Base-by-base conservation (phyloP, 2,888 invertebrate genomes). In the Himalopsyche japonica region DNA sequence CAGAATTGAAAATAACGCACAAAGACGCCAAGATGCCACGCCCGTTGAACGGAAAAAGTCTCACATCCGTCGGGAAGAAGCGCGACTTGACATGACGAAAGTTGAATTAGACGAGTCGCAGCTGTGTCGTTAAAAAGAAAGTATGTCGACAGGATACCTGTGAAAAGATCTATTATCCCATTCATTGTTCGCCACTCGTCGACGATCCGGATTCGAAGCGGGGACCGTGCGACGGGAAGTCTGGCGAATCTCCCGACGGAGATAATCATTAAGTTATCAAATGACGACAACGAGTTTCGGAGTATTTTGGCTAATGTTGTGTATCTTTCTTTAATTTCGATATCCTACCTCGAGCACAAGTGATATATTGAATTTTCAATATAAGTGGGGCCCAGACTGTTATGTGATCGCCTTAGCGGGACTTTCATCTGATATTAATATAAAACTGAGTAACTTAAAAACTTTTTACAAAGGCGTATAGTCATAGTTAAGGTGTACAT, bases 401-500 rank as follows among this genome's bases (percentile, higher is more conserved):
- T 70, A 20, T 81, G 80, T 76, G 80, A 80, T 47, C 57, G 82
- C 79, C 79, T 79, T 76, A 82, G 76, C 32, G 82, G 80, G 47
- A 76, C 82, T 82, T 24, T 47, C 81, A 78, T 82, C 80, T 80
- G 82, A 85, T 85, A 85, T 76, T 82, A 82, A 32, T 24, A 82
- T 78, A 81, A 84, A 70, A 81, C 84, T 84, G 84, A 84, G 18
- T 57, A 80, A 32, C 49, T 81, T 77, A 79, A 78, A 83, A 82
- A 85, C 86, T 81, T 86, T 86, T 86, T 86, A 82, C 86, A 84
- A 86, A 85, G 86, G 85, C 86, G 84, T 80, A 85, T 85, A 87
- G 87, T 87, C 87, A 86, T 86, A 87, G 81, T 82, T 86, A 86
- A 86, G 87, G 85, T 87, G 87, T 87, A 87, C 77, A 87, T 87